Conservation (phyloP, 2,113 vertebrate genomes). For the Crotalus viridis region DNA sequence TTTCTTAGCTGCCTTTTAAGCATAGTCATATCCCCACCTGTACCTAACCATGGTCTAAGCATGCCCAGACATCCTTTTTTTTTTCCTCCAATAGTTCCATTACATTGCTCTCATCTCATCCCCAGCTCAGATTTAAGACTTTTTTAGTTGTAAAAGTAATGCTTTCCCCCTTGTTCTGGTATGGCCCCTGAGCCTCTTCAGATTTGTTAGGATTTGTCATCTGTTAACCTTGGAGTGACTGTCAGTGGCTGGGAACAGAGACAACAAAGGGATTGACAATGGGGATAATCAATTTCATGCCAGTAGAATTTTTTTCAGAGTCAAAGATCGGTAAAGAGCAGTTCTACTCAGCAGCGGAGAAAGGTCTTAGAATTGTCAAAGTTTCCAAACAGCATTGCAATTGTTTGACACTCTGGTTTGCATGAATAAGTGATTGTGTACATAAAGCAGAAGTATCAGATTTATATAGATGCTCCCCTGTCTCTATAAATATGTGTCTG, state of each 20-base stretch:
- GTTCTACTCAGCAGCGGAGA: background rate
- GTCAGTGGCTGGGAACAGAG: background rate
- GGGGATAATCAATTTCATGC: background rate
- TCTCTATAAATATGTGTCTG: background rate
- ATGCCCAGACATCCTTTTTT: background rate
- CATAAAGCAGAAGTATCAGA: background rate
- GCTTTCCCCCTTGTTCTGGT: background rate
- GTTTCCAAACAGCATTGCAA: background rate
- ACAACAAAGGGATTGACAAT: background rate
- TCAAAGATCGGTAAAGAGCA: background rate
- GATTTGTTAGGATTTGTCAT: background rate
- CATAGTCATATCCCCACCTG: background rate
- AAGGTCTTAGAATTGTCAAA: background rate
- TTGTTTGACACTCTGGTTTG: background rate
- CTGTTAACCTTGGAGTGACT: background rate
- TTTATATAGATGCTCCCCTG: background rate
- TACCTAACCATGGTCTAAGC: background rate
- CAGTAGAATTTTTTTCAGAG: background rate
- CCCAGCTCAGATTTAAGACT: background rate
- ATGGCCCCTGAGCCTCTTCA: background rate
- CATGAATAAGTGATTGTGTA: background rate
- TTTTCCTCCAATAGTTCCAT: background rate
- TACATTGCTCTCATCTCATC: background rate
- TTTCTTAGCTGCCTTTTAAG: background rate
- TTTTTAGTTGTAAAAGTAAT: background rate